These are phyloP conservation scores for Cladorhizidae sp. DNA, from an alignment of 37 sponge, comb jelly and placozoan genomes.

Conservation along the genomic window DNA sequence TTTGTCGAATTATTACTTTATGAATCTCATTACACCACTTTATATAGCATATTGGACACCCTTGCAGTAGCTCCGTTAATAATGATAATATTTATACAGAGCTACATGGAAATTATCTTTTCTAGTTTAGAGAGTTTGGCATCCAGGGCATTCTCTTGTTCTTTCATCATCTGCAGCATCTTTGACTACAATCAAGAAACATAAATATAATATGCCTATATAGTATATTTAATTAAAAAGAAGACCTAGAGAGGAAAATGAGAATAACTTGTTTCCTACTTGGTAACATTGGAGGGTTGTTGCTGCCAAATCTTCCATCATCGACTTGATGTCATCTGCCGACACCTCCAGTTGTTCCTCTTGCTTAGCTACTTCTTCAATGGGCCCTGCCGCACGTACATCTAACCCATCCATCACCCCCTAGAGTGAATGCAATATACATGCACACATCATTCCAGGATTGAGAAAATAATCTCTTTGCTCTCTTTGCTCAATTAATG, in stretches of 20 bases:
- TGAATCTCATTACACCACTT: too few relatives aligned
- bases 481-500: too few relatives aligned
- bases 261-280: neutral
- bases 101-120: neutral
- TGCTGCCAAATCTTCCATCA: constrained; percentile 20
- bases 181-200: constrained; percentile 2
- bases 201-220: neutral
- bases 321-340: constrained; percentile 41
- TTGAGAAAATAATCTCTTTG: too few relatives aligned
- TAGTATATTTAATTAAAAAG: too few relatives aligned
- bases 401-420: neutral
- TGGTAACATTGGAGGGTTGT: neutral
- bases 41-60: too few relatives aligned
- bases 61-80: too few relatives aligned
- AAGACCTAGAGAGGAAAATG: too few relatives aligned
- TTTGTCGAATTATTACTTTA: neutral
- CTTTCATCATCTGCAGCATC: constrained; percentile 23
- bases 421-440: too few relatives aligned
- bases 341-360: constrained; percentile 18
- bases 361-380: neutral
- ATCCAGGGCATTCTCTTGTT: constrained; percentile 20
- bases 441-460: too few relatives aligned
- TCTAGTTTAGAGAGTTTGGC: constrained; percentile 46
- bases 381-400: neutral
- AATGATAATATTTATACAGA: too few relatives aligned